Evolutionary conservation across 2,888 invertebrate species (phyloP), one percentile per base, ranked within the genome.

Genomic region (Punctoribates punctum): DNA sequence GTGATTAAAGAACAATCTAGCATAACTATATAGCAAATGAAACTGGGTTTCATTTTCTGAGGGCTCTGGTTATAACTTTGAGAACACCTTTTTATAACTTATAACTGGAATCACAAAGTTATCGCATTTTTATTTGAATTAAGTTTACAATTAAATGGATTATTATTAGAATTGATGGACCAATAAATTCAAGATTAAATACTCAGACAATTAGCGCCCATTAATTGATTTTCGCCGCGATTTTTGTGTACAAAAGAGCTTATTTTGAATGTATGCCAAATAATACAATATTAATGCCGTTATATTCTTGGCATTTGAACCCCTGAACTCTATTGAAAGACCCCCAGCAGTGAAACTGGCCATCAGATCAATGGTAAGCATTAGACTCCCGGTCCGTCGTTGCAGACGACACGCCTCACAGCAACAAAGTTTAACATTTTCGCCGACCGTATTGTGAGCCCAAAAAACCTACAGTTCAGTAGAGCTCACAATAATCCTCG

Each of bases 371-470:
- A 62, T 62, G 27, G 8, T 13, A 42, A 42, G 42, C 13, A 42
- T 42, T 42, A 62, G 65, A 34, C 65, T 65, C 65, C 65, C 65
- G n/a, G 65, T 65, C n/a, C 65, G n/a, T 9, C 15, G 9, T 17
- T 38, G 15, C 38, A 65, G 65, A 65, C 65, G 65, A 65, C 65
- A 65, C 65, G 65, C 65, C 65, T 65, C 34, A 38, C 17, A 65
- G 65, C 65, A 65, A 29, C 65, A 20, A 38, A 34, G 65, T 65
- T 65, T 34, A 11, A 38, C 65, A 65, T 34, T 65, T 65, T 20
- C 13, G 34, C 20, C 11, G 15, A 65, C 34, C 8, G 34, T 65
- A 34, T 65, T 29, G 65, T 65, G 38, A 65, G n/a, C n/a, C n/a
- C 29, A 65, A 34, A 34, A 65, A 29, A 38, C 65, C 29, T 65